Base-by-base conservation (phyloP, 2,113 vertebrate genomes). In the Gnathonemus longibarbis region DNA sequence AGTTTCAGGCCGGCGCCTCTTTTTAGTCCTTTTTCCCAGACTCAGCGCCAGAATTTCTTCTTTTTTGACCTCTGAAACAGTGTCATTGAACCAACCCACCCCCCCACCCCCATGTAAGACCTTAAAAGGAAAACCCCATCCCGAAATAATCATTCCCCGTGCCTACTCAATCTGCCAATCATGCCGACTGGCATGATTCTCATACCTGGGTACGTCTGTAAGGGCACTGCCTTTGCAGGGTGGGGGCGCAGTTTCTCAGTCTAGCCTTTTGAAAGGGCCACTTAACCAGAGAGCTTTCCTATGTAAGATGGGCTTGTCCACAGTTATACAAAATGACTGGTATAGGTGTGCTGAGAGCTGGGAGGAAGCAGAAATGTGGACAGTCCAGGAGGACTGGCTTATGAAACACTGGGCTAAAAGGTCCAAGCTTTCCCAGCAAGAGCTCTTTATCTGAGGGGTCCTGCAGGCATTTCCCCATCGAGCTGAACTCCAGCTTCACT, bases 251-350 rank as follows among this genome's bases (percentile, higher is more conserved):
- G 91, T 91, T 93, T 90, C 91, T 84, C 87, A 45, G 66, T 86
- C 52, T 17, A 89, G 87, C 91, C 83, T 92, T 92, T 92, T 91
- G 31, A 93, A 91, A 94, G 56, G 10, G 7, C 62, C 89, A 91
- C 89, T 83, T 90, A 89, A 93, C 92, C 84, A 88, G 42, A 77
- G 77, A 10, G 6, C 42, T 80, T 19, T 31, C 31, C 84, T 56
- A 15, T 0, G 50, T 84, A 42, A 84, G 49, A n/a, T 42, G 53
- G 19, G 53, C 48, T 80, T 42, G 9, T 50, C 15, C 17, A 8
- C 27, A 66, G 87, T n/a, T 9, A 15, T 19, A 46, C 74, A 89
- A 77, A 66, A 66, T 66, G 11, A 27, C 3, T 27, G 62, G n/a
- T 31, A 27, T 3, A 15, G 27, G n/a, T 66, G n/a, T 11, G 9